A percentile compares a stretch with the other conserved stretches of the same genome.
These are phyloP conservation scores for Hirtodrosophila duncani DNA, from an alignment of 2,888 invertebrate genomes.

Conservation along the genomic window DNA sequence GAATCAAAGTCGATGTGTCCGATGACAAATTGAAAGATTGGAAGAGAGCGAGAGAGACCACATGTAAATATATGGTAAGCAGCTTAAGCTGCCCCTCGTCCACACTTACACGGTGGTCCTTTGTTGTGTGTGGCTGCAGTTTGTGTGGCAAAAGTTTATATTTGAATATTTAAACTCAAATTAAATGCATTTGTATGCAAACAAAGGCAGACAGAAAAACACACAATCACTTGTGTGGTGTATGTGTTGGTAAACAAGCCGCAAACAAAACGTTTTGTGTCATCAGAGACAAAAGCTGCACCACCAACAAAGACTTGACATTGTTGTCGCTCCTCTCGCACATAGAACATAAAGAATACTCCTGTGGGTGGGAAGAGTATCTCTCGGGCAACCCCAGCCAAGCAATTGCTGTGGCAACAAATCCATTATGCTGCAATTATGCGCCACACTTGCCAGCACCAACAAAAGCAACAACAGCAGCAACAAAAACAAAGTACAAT, in stretches of 20 bases:
- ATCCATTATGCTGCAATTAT: constrained; percentile 73
- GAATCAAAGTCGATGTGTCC: constrained; percentile 31
- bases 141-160: constrained; percentile 70
- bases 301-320: constrained; percentile 41
- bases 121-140: constrained; percentile 45
- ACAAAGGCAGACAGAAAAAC: constrained; percentile 45
- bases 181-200: constrained; percentile 75
- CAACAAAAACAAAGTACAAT: constrained; percentile 29
- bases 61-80: constrained; percentile 34
- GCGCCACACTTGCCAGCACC: constrained; percentile 56
- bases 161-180: constrained; percentile 75
- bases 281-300: constrained; percentile 58
- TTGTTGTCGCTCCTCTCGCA: constrained; percentile 15
- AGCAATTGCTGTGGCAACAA: constrained; percentile 55
- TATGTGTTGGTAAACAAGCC: constrained; percentile 37
- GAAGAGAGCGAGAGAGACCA: constrained; percentile 18
- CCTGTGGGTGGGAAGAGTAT: too few species aligned
- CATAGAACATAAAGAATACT: too few species aligned
- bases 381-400: too few species aligned
- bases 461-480: constrained; percentile 14
- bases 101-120: not conserved
- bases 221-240: constrained; percentile 11
- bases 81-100: constrained; percentile 37
- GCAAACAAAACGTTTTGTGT: constrained; percentile 63
- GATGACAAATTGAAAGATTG: constrained; percentile 13